Evolutionary conservation across 2,797 vertebrate species (phyloP), one percentile per base, ranked within the genome.

Genomic region (Netta rufina): DNA sequence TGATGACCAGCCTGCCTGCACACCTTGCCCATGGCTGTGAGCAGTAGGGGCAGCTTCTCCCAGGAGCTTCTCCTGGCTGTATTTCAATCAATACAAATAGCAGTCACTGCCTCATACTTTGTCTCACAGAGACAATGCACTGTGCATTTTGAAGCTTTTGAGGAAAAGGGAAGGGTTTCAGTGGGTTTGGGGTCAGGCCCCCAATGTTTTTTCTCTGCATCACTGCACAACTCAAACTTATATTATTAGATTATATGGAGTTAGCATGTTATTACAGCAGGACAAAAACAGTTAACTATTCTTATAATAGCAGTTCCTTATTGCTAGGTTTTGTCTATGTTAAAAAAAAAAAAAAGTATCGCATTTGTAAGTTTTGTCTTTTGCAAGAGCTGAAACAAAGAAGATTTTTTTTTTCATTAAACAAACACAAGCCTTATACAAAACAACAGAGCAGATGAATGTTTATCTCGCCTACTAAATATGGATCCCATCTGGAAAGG

Each of bases 401-500:
- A 7, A 36, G 15, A 20, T 20, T 61, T 49, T 41, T 49, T 39
- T 57, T 84, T 65, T 57, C 16, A 11, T 58, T 77, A 71, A 74
- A 80, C 60, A 89, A 91, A 93, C 65, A 77, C 38, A 95, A 94
- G 61, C 54, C 41, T 92, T 30, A 43, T 25, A 93, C 24, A 61
- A 89, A 92, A 96, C 64, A 94, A 87, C 64, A 87, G 61, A 94
- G 72, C 41, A 60, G 74, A 90, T 25, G 61, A 53, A 74, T 58
- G 58, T 83, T 89, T 95, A 64, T 90, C 61, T 87, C 0, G 5
- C 58, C 84, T 93, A 60, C 78, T 90, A 85, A 90, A 92, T 39
- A 92, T 2, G 41, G 72, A 90, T 85, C 69, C 90, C 88, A 53
- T 90, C 72, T 90, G 88, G 69, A 93, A 95, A 96, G 94, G 84